A percentile compares a stretch with the other conserved stretches of the same genome.
phyloP scores from a whole-genome alignment of 2,797 vertebrate species.

The Lepus oiostolus region DNA sequence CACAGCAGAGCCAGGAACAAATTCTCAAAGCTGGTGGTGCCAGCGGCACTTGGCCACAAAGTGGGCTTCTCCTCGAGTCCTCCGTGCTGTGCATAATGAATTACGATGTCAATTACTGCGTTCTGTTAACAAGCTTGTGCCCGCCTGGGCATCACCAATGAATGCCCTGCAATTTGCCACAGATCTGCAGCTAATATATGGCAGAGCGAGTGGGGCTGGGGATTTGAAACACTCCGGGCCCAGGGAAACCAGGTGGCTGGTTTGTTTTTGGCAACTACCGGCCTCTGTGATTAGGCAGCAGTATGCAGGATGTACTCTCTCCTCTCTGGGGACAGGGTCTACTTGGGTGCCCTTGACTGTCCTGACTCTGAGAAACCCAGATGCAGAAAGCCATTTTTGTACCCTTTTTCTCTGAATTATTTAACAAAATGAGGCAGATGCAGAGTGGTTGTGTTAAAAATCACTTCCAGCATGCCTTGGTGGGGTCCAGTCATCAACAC shows the following conservation, averaged over 20 bases:
- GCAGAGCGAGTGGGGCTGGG: constrained; percentile 8
- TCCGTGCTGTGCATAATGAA: constrained; percentile 58
- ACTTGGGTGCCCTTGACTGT: neutral
- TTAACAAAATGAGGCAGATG: neutral
- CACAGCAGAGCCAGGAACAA: constrained; percentile 62
- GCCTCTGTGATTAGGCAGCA: neutral
- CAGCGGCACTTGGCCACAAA: constrained; percentile 3
- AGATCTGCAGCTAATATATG: constrained; percentile 32
- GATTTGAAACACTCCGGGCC: neutral
- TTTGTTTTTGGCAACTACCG: constrained; percentile 33
- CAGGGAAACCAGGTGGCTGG: constrained; percentile 9
- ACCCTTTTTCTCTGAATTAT: constrained; percentile 2
- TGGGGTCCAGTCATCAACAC: neutral
- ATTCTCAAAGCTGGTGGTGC: constrained; percentile 65
- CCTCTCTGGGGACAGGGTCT: neutral
- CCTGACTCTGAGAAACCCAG: neutral
- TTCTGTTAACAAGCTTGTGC: constrained; percentile 59
- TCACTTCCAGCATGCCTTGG: neutral
- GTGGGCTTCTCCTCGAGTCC: constrained; percentile 63
- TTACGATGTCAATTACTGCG: constrained; percentile 62
- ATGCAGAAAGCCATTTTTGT: constrained; percentile 10
- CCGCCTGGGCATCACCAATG: neutral
- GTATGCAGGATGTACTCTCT: neutral
- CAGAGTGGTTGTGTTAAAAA: neutral
- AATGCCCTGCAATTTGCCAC: constrained; percentile 25